Conservation (phyloP, 2,888 invertebrate genomes). For the Drosophila pegasa region DNA sequence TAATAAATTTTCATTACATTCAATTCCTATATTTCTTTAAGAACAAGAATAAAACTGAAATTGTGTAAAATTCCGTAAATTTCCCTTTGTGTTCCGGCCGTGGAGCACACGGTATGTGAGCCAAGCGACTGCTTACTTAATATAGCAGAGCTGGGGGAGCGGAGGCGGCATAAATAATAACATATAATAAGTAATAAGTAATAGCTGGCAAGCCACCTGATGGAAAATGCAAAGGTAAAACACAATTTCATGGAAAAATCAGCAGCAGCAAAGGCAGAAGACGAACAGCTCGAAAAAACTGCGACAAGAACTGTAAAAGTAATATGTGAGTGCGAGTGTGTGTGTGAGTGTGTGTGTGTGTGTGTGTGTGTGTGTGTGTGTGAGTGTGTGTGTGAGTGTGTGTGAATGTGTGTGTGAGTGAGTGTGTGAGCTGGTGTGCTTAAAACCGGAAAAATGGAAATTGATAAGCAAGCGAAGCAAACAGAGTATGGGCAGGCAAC, state of each 20-base stretch:
- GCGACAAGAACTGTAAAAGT: conserved; percentile 23
- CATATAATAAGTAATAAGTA: conserved; percentile 35
- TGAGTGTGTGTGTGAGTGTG: conserved; percentile 1
- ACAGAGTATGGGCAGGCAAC: conserved; percentile 41
- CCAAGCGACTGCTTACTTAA: background rate
- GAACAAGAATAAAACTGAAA: too few species aligned
- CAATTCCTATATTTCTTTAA: too few species aligned
- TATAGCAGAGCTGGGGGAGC: background rate
- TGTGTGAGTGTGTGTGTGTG: conserved; percentile 15
- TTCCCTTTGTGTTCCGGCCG: background rate
- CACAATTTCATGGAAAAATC: conserved; percentile 47
- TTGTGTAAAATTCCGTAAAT: too few species aligned
- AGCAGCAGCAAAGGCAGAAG: conserved; percentile 16
- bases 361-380: conserved; percentile 15
- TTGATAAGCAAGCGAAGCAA: conserved; percentile 73
- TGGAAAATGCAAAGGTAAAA: conserved; percentile 62
- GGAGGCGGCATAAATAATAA: conserved; percentile 23
- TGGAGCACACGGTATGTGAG: background rate
- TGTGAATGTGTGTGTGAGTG: conserved; percentile 19
- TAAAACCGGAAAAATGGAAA: conserved; percentile 77
- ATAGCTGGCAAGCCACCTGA: conserved; percentile 28
- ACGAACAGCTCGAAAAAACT: conserved; percentile 5
- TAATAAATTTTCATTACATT: too few species aligned
- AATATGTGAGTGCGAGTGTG: background rate
- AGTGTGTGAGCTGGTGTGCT: conserved; percentile 53